phyloP scores from a whole-genome alignment of 2,113 vertebrate genomes.

The Chascanopsetta lugubris region DNA sequence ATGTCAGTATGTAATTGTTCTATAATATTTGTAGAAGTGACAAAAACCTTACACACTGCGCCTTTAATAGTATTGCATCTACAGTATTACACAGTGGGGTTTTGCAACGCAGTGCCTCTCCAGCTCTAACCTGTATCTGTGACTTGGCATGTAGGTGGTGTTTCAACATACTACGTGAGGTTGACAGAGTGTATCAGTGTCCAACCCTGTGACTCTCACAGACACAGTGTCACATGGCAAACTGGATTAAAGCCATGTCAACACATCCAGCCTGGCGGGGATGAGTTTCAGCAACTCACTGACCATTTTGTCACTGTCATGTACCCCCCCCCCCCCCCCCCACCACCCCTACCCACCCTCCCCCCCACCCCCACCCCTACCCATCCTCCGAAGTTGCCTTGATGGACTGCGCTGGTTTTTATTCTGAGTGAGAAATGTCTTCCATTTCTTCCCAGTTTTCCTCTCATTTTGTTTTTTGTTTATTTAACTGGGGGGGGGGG shows the following conservation, averaged over 20 bases:
- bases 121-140: slow-evolving; percentile 13
- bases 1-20: not conserved
- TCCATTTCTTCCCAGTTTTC: too few species aligned
- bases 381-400: not conserved
- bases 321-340: slow-evolving; percentile 10
- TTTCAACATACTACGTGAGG: slow-evolving; percentile 62
- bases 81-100: not conserved
- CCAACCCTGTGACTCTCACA: slow-evolving; percentile 28
- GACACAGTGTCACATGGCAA: slow-evolving; percentile 66
- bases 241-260: slow-evolving; percentile 79
- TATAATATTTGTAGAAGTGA: not conserved
- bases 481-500: not conserved
- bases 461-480: not conserved
- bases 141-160: slow-evolving; percentile 45
- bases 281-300: slow-evolving; percentile 72
- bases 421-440: too few species aligned
- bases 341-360: slow-evolving; percentile 1
- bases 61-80: not conserved
- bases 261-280: slow-evolving; percentile 73
- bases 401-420: too few species aligned
- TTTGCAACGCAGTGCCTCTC: slow-evolving; percentile 11
- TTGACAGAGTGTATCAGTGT: slow-evolving; percentile 61
- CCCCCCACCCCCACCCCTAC: not conserved
- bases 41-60: not conserved
- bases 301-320: slow-evolving; percentile 67